phyloP scores from a whole-genome alignment of 2,113 vertebrate species.

The Malaclemys terrapin region DNA sequence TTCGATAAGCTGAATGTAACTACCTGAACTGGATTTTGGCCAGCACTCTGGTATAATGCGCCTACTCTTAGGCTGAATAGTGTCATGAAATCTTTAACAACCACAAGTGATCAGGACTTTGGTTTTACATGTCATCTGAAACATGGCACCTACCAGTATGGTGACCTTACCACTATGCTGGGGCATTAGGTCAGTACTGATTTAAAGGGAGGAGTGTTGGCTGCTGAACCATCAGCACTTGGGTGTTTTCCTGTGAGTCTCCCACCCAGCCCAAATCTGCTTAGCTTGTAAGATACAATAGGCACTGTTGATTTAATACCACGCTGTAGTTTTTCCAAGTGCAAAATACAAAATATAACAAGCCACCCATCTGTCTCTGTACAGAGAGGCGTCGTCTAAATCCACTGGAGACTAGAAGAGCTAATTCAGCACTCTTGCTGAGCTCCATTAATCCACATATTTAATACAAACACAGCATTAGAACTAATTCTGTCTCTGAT shows the following conservation, averaged over 20 bases:
- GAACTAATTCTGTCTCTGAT: constrained; percentile 69
- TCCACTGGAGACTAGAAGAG: constrained; percentile 63
- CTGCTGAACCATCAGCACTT: neutral
- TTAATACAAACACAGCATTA: constrained; percentile 69
- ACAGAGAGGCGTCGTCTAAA: constrained; percentile 29
- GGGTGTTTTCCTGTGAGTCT: neutral
- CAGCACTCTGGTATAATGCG: constrained; percentile 18
- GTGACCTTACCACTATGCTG: neutral
- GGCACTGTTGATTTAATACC: constrained; percentile 42
- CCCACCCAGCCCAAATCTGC: neutral
- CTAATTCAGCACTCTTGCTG: constrained; percentile 67
- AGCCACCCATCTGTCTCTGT: constrained; percentile 48
- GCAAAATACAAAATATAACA: constrained; percentile 10
- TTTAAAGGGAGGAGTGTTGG: neutral
- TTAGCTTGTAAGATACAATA: neutral
- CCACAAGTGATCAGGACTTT: neutral
- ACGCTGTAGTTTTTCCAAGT: constrained; percentile 18
- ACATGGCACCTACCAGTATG: accelerated
- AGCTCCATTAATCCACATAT: constrained; percentile 70
- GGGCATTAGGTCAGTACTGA: neutral
- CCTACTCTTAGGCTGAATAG: neutral
- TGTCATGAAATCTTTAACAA: neutral
- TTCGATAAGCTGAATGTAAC: constrained; percentile 52
- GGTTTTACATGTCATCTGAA: neutral
- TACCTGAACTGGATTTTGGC: constrained; percentile 47